These are phyloP conservation scores for Crossaster papposus DNA, from an alignment of 53 echinoderm and acorn worm species.

Conservation along the genomic window DNA sequence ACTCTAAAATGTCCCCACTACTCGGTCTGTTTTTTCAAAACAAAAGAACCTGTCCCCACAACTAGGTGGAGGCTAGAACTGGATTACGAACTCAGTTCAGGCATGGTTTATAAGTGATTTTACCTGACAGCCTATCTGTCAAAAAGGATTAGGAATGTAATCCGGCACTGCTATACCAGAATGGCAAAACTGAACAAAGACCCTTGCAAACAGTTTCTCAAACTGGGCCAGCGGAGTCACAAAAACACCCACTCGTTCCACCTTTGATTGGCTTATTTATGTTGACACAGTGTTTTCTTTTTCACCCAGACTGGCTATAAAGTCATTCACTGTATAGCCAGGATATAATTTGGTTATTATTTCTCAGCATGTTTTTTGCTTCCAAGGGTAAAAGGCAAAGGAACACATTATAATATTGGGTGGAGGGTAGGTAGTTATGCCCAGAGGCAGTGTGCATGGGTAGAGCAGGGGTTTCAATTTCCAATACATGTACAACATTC, in stretches of 20 bases:
- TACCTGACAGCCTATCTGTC: background rate
- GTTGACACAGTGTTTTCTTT: background rate
- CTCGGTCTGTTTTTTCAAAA: too few relatives aligned
- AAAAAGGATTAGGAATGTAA: conserved; percentile 3
- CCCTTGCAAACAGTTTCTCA: background rate
- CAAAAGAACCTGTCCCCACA: too few relatives aligned
- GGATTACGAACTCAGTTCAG: background rate
- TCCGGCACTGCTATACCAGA: background rate
- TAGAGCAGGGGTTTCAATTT: background rate
- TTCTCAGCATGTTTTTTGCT: background rate
- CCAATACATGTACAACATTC: background rate
- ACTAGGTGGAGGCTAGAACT: too few relatives aligned
- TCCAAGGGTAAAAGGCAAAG: background rate
- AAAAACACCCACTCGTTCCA: background rate
- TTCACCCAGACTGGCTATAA: background rate
- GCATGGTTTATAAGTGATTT: conserved; percentile 18
- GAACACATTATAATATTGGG: background rate
- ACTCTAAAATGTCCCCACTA: too few relatives aligned
- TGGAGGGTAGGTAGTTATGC: conserved; percentile 8
- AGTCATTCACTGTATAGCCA: background rate
- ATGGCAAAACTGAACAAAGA: background rate
- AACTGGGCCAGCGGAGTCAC: background rate
- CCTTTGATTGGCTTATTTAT: background rate
- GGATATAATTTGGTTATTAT: background rate
- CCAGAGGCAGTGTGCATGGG: background rate